phyloP scores from a whole-genome alignment of 92 coral and sea anemone species.

The Actinostola sp. region DNA sequence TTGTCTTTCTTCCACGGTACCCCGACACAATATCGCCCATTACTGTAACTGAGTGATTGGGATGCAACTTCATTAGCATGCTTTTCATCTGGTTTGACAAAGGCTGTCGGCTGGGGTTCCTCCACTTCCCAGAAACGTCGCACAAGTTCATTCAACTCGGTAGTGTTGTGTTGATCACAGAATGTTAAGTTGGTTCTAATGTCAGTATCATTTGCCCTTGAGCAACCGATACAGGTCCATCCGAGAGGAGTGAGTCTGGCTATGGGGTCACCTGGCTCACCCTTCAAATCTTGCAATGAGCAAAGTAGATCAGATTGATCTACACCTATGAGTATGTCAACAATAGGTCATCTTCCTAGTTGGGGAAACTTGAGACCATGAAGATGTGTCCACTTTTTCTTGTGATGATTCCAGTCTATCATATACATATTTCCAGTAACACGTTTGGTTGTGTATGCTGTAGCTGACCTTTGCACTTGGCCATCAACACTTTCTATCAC shows the following conservation, averaged over 20 bases:
- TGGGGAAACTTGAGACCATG: constrained; percentile 21
- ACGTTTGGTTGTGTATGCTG: constrained; percentile 32
- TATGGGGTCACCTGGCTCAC: constrained; percentile 30
- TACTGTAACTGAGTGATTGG: too few relatives aligned
- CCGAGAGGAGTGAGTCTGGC: constrained; percentile 36
- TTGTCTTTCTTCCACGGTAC: too few relatives aligned
- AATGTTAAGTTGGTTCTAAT: too few relatives aligned
- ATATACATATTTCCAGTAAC: constrained; percentile 41
- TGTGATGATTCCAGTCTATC: constrained; percentile 24
- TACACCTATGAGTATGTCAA: constrained; percentile 40
- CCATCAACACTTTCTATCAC: constrained; percentile 53
- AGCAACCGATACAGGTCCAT: constrained; percentile 39
- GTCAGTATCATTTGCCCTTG: too few relatives aligned
- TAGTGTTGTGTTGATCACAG: too few relatives aligned
- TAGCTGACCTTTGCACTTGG: background rate
- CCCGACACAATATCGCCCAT: too few relatives aligned
- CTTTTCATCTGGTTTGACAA: too few relatives aligned
- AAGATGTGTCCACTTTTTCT: constrained; percentile 29
- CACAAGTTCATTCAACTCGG: too few relatives aligned
- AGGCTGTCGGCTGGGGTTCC: too few relatives aligned
- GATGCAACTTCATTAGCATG: too few relatives aligned
- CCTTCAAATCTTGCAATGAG: constrained; percentile 24
- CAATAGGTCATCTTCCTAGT: constrained; percentile 18
- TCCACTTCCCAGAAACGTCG: too few relatives aligned
- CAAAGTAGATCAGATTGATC: constrained; percentile 22